A percentile compares a stretch with the other conserved stretches of the same genome.
Conservation (phyloP, 2,797 vertebrate species). For the Notolabrus celidotus region DNA sequence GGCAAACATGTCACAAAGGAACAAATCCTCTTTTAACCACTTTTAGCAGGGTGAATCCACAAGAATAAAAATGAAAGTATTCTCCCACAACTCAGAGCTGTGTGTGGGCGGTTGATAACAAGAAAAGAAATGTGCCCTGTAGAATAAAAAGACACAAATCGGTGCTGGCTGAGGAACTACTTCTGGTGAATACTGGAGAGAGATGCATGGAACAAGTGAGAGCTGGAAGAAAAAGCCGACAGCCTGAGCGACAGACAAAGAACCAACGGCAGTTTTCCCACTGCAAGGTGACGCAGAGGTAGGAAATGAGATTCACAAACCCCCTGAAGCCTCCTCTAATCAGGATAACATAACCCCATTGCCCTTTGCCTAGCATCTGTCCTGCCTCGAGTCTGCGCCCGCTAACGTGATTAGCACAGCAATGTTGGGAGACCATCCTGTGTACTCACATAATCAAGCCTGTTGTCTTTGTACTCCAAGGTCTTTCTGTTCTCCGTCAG, state of each 20-base stretch:
- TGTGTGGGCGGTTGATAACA: conserved; percentile 59
- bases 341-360: conserved; percentile 80
- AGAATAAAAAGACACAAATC: conserved; percentile 50
- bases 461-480: conserved; percentile 79
- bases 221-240: conserved; percentile 13
- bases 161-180: conserved; percentile 15
- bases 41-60: conserved; percentile 53
- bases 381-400: conserved; percentile 74
- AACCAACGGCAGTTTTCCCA: conserved; percentile 47
- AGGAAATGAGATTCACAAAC: conserved; percentile 63
- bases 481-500: conserved; percentile 73
- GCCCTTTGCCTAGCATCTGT: conserved; percentile 80
- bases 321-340: conserved; percentile 69
- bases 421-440: conserved; percentile 77
- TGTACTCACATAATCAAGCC: conserved; percentile 76
- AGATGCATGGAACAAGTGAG: conserved; percentile 4
- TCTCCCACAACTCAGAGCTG: conserved; percentile 35
- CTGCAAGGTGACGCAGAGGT: conserved; percentile 65
- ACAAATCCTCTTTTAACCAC: conserved; percentile 56
- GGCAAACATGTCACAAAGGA: conserved; percentile 53
- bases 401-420: conserved; percentile 82
- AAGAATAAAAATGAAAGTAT: conserved; percentile 42
- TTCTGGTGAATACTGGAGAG: conserved; percentile 31
- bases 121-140: conserved; percentile 36
- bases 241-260: conserved; percentile 24